Base-by-base conservation (phyloP, 92 coral and sea anemone species). In the Umimayanthus chanpuru region DNA sequence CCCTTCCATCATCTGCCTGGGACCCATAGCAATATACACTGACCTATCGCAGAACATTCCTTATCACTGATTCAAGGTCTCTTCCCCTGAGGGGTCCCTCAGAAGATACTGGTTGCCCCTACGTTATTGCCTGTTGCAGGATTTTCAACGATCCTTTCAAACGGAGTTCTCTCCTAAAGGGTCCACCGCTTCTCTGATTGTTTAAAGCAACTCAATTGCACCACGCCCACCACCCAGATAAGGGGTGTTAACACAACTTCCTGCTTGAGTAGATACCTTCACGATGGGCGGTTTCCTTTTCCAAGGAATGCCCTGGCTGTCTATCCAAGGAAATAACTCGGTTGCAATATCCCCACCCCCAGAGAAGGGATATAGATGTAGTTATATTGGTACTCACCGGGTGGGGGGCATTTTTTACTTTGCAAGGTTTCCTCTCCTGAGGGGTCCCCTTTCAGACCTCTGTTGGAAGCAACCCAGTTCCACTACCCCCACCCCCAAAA, bases 391-490 rank as follows among this genome's bases (percentile, higher is more conserved):
- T 83, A 68, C 87, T 5, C 16, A 73, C 79, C 83, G 65, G 40
- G 6, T 21, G 39, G 26, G 15, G 76, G 89, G 25, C 81, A 89
- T 79, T 90, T 92, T 77, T 76, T 23, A 32, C 81, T 66, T 18
- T 44, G 28, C 43, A 21, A 9, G 20, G 30, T 44, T 15, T 68
- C 18, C 43, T 68, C 40, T 44, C 67, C 65, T 15, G 64, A 30
- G 23, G 43, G 40, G 41, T 14, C n/a, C 25, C 87, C 38, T 29
- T 43, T 32, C 49, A 43, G 49, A 9, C 40, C 6, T 26, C 47
- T 88, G 90, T 65, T 73, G 80, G 16, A 79, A 9, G 18, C 6
- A 68, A 77, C 28, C 40, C 80, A 92, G 72, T n/a, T 82, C 85
- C 38, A 61, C 43, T 74, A 53, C 40, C 39, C 41, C 20, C 18